These are phyloP conservation scores for Hestina assimilis DNA, from an alignment of 1,140 invertebrate species.

Conservation along the genomic window DNA sequence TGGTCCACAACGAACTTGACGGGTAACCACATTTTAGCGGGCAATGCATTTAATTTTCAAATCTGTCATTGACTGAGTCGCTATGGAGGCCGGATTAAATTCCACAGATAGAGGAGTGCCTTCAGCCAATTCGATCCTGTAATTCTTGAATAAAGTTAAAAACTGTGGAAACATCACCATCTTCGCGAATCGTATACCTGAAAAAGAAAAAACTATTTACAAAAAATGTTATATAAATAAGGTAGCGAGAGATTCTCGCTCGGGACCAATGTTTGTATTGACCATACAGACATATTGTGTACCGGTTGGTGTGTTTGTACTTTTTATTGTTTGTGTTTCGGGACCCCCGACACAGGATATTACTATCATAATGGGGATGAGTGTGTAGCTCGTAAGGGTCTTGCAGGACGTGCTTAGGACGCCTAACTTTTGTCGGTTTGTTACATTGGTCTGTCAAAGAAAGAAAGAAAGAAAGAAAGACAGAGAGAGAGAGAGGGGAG, in stretches of 20 bases:
- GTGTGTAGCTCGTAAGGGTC: too few species aligned
- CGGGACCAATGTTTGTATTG: not conserved
- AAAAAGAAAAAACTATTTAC: constrained; percentile 8
- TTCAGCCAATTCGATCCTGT: constrained; percentile 24
- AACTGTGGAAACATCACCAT: constrained; percentile 49
- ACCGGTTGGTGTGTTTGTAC: not conserved
- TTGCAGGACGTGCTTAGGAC: too few species aligned
- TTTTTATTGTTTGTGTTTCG: not conserved
- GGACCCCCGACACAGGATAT: too few species aligned
- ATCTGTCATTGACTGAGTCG: not conserved
- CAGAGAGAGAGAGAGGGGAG: too few species aligned
- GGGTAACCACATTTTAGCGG: too few species aligned
- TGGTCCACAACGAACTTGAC: too few species aligned
- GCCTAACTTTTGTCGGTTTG: too few species aligned
- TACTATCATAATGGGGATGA: too few species aligned
- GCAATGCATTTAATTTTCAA: constrained; percentile 2
- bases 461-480: too few species aligned
- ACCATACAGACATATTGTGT: not conserved
- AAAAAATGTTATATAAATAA: not conserved
- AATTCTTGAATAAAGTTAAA: constrained; percentile 41
- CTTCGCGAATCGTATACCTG: constrained; percentile 49
- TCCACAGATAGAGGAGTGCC: not conserved
- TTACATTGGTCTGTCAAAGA: too few species aligned
- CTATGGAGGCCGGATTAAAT: not conserved
- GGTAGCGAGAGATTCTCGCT: not conserved